Evolutionary conservation across 2,797 vertebrate species (phyloP).

Genomic region (Acanthiza pusilla): DNA sequence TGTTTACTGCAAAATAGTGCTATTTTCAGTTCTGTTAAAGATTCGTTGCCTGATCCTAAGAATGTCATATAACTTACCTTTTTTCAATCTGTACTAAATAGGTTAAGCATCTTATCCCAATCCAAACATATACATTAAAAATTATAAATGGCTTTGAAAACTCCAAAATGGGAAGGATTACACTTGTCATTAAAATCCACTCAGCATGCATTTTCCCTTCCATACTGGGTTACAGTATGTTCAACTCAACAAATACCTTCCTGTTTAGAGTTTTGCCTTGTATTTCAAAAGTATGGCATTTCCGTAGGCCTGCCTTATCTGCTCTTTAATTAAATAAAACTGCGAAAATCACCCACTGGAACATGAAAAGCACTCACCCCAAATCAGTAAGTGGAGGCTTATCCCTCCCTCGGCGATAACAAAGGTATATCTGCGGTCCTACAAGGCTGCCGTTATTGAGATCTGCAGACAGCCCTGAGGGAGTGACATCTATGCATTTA

Average conservation of each 20-base stretch:
- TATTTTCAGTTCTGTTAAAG: neutral
- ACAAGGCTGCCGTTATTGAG: conserved; percentile 94
- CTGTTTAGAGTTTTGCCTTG: neutral
- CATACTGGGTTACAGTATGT: neutral
- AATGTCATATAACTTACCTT: neutral
- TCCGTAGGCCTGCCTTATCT: neutral
- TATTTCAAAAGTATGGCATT: neutral
- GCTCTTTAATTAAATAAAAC: neutral
- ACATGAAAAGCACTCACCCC: conserved; percentile 81
- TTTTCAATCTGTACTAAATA: neutral
- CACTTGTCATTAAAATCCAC: neutral
- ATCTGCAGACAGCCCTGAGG: conserved; percentile 92
- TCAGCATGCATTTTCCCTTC: neutral
- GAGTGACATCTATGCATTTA: conserved; percentile 89
- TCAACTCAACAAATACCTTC: neutral
- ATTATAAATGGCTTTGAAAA: neutral
- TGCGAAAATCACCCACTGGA: neutral
- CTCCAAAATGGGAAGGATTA: neutral
- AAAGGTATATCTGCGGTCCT: conserved; percentile 93
- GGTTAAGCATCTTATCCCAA: neutral
- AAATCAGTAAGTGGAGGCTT: conserved; percentile 97
- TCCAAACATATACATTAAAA: neutral
- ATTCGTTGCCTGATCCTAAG: neutral
- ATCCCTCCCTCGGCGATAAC: conserved; percentile 94
- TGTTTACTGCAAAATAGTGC: neutral